Conservation (phyloP, 2,888 invertebrate species). For the Netelia melanura region DNA sequence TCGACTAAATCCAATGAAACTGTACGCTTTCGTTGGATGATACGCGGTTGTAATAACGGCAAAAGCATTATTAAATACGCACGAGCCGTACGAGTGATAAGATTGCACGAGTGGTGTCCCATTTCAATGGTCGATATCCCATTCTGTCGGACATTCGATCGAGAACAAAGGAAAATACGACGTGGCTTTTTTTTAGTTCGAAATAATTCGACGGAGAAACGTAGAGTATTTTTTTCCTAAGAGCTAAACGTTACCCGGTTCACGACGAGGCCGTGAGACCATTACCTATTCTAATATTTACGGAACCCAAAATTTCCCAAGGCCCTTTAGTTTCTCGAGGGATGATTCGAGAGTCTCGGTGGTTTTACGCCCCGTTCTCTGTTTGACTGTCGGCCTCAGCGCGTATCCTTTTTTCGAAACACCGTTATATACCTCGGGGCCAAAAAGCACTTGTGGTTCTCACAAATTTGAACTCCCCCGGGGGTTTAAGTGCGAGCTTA, state of each 20-base stretch:
- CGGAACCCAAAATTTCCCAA: slow-evolving; percentile 71
- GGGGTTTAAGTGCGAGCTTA: slow-evolving; percentile 26
- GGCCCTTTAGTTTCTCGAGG: slow-evolving; percentile 53
- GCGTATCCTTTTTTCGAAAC: slow-evolving; percentile 58
- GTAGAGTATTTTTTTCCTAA: neutral
- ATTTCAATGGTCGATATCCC: slow-evolving; percentile 53
- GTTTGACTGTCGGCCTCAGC: slow-evolving; percentile 71
- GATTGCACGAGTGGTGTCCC: slow-evolving; percentile 57
- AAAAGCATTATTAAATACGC: slow-evolving; percentile 23
- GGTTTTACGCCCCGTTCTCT: slow-evolving; percentile 57
- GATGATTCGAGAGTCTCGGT: slow-evolving; percentile 67
- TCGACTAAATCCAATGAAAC: slow-evolving; percentile 15
- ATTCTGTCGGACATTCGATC: slow-evolving; percentile 29
- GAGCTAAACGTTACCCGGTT: slow-evolving; percentile 67
- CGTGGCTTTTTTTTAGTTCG: slow-evolving; percentile 9
- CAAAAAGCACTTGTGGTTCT: slow-evolving; percentile 27
- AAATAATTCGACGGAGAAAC: neutral
- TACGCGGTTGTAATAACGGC: slow-evolving; percentile 22
- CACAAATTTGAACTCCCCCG: slow-evolving; percentile 37
- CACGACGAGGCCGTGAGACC: slow-evolving; percentile 37
- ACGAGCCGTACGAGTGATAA: slow-evolving; percentile 49
- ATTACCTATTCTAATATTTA: slow-evolving; percentile 76
- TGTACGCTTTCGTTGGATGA: slow-evolving; percentile 7
- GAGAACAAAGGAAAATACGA: neutral
- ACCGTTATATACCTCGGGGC: slow-evolving; percentile 14